These are phyloP conservation scores for Otis tarda DNA, from an alignment of 2,113 vertebrate genomes.

Conservation along the genomic window DNA sequence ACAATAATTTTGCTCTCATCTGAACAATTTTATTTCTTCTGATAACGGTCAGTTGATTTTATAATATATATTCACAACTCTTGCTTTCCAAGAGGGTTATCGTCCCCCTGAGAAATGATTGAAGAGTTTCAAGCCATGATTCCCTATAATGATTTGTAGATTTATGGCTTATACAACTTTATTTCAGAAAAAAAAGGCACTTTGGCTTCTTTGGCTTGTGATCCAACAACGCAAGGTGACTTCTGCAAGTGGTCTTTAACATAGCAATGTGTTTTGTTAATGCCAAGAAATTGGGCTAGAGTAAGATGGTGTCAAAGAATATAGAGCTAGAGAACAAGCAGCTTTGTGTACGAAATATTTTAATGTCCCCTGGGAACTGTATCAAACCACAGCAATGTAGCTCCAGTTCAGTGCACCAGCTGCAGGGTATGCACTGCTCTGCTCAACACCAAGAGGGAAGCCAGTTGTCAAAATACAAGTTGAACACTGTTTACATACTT, in stretches of 20 bases:
- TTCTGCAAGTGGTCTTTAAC: not conserved
- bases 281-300: not conserved
- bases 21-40: not conserved
- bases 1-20: not conserved
- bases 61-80: not conserved
- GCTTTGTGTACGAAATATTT: conserved; percentile 4
- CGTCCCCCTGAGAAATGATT: not conserved
- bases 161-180: not conserved
- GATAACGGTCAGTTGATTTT: not conserved
- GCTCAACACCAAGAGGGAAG: not conserved
- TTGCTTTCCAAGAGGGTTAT: not conserved
- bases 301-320: not conserved
- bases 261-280: not conserved
- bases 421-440: conserved; percentile 8
- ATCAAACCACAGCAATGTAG: conserved; percentile 3
- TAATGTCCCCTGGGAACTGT: not conserved
- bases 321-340: not conserved
- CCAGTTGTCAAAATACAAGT: not conserved
- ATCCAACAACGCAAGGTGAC: not conserved
- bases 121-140: not conserved
- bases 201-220: not conserved
- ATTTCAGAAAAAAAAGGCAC: not conserved
- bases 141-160: not conserved
- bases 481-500: not conserved
- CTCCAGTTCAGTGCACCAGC: conserved; percentile 20